phyloP scores from a whole-genome alignment of 1,140 invertebrate species.

The Zeugodacus cucurbitae region DNA sequence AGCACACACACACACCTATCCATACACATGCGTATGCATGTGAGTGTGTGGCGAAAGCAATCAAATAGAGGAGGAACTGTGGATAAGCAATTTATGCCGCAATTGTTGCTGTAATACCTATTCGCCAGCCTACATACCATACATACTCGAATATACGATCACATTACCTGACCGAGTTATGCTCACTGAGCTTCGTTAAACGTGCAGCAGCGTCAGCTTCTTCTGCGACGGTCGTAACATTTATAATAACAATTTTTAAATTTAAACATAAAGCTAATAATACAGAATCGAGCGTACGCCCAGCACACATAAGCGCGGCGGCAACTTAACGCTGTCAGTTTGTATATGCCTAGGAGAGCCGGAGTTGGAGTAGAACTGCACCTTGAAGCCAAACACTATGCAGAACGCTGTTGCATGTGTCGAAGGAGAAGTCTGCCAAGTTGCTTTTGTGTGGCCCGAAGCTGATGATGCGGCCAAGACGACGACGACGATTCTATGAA shows the following conservation, averaged over 20 bases:
- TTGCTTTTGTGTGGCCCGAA: conserved; percentile 14
- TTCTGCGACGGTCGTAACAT: background rate
- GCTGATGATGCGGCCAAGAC: background rate
- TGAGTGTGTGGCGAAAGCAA: conserved; percentile 15
- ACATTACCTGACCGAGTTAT: background rate
- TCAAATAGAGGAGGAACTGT: conserved; percentile 28
- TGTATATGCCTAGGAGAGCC: background rate
- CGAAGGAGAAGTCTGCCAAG: background rate
- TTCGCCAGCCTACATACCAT: background rate
- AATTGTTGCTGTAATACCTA: conserved; percentile 19
- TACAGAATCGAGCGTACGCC: background rate
- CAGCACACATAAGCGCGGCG: background rate
- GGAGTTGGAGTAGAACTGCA: background rate
- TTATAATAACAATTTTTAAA: conserved; percentile 37
- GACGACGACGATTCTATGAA: background rate
- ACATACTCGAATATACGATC: background rate
- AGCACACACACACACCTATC: too few species aligned
- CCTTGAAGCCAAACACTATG: background rate
- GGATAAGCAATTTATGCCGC: background rate
- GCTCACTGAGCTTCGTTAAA: background rate
- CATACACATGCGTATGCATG: background rate
- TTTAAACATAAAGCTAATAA: conserved; percentile 25
- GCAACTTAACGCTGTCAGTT: background rate
- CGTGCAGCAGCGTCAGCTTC: background rate
- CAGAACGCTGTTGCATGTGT: background rate